phyloP scores from a whole-genome alignment of 2,113 vertebrate genomes.

The Chelonoidis abingdonii region DNA sequence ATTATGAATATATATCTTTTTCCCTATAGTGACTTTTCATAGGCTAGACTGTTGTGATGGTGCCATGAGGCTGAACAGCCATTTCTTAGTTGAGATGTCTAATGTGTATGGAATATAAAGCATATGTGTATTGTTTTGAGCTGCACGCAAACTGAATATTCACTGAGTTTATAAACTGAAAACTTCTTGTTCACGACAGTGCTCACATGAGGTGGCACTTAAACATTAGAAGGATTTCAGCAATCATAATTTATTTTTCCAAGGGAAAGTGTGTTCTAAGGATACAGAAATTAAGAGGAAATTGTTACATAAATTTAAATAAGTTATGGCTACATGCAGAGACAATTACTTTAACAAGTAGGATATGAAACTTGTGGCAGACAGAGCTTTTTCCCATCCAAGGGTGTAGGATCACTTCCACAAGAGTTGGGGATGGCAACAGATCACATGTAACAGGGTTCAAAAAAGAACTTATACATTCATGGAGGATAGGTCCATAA shows the following conservation, averaged over 20 bases:
- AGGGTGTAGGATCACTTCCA: accelerated
- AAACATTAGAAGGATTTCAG: accelerated
- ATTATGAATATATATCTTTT: neutral
- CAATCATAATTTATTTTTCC: neutral
- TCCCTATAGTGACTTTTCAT: neutral
- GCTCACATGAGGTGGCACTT: neutral
- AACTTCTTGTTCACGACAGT: neutral
- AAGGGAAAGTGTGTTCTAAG: accelerated
- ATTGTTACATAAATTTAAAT: accelerated
- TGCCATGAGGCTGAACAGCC: neutral
- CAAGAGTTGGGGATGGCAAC: neutral
- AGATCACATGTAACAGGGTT: neutral
- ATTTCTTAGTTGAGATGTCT: neutral
- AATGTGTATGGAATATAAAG: neutral
- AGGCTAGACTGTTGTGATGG: neutral
- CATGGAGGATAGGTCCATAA: no score
- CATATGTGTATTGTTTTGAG: neutral
- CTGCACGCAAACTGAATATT: neutral
- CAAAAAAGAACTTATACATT: no score
- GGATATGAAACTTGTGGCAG: neutral
- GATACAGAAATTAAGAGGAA: neutral
- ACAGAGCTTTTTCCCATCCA: neutral
- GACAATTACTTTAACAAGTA: neutral
- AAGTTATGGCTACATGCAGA: neutral
- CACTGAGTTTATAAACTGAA: neutral